Base-by-base conservation (phyloP, 1,140 invertebrate genomes). In the Chymomyza costata region DNA sequence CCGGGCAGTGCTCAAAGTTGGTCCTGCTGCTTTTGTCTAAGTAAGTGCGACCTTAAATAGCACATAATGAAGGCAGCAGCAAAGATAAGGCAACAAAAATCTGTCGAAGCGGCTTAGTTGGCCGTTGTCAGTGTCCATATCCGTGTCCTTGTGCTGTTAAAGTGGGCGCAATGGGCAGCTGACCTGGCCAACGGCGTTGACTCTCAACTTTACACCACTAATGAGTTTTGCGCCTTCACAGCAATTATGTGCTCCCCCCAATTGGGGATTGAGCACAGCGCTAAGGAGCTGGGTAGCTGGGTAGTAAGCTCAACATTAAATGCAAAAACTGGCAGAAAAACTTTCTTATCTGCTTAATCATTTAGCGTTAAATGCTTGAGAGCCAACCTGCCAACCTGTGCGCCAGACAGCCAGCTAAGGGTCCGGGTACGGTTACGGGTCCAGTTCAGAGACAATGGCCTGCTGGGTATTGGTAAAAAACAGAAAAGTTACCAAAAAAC, bases 81-180 rank as follows among this genome's bases (percentile, higher is more conserved):
- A 80, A 51, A 78, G 71, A 78, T 80, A 78, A 73, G 55, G 60
- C 60, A 39, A 38, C 54, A 60, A 64, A 78, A 73, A 67, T 78
- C 67, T 68, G 64, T 73, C 53, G 57, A 54, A 57, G 50, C 38
- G 53, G 56, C 65, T 66, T 51, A 61, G 17, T 60, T 25, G 37
- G 52, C 48, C 6, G 17, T 15, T 28, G 19, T 13, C 17, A 10
- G 30, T 37, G 30, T 37, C 7, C 11, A n/a, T 15, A 18, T 38
- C 31, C 8, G 6, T n/a, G 13, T 17, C 11, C n/a, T n/a, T n/a
- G n/a, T n/a, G n/a, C n/a, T n/a, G n/a, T n/a, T 34, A 32, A 44
- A 13, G 44, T 37, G 31, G 19, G 17, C 28, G 10, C 19, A n/a
- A 15, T 3, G 16, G 19, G 25, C 37, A 25, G 19, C 31, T 21